Base-by-base conservation (phyloP, 1,140 invertebrate species). In the Akabosia matsudoensis region DNA sequence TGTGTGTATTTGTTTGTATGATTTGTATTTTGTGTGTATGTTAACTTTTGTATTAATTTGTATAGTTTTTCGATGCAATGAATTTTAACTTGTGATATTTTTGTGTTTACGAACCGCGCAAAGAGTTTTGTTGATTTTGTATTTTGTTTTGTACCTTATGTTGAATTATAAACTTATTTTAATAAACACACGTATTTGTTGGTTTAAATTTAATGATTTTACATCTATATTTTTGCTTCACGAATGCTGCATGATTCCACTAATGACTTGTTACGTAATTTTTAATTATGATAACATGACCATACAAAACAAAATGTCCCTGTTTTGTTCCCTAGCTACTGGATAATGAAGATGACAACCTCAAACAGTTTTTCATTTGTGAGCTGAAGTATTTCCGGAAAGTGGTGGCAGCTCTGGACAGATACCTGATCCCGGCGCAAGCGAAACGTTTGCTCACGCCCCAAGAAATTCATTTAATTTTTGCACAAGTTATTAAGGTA, bases 361-460 rank as follows among this genome's bases (percentile, higher is more conserved):
- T 79, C 4, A 78, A 78, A 22, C 75, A 78, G 70, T 79, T 81
- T 61, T 79, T 81, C 51, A 78, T 79, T n/a, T 77, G 76, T 34
- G 78, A 81, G 71, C 75, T 81, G n/a, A 79, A 79, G 71, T 81
- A 78, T 52, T 81, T 81, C 52, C 74, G 76, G 3, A 73, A 80
- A 72, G 74, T 78, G 45, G 79, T 80, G 0, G 75, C 79, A 18
- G 76, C 78, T 24, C 71, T 79, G 72, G 78, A 78, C 54, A 64
- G 80, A 18, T 81, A 81, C 45, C 67, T 81, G 28, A 81, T 81
- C 61, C 80, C 80, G 30, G 80, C 80, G n/a, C 78, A 79, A 75
- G 74, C 76, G 24, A 81, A 78, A 33, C 71, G 67, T 30, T 56
- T 81, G 70, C 75, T 81, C 56, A 78, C 76, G 7, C 74, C 73